phyloP scores from a whole-genome alignment of 2,113 vertebrate genomes.

The Falcunculus frontatus region DNA sequence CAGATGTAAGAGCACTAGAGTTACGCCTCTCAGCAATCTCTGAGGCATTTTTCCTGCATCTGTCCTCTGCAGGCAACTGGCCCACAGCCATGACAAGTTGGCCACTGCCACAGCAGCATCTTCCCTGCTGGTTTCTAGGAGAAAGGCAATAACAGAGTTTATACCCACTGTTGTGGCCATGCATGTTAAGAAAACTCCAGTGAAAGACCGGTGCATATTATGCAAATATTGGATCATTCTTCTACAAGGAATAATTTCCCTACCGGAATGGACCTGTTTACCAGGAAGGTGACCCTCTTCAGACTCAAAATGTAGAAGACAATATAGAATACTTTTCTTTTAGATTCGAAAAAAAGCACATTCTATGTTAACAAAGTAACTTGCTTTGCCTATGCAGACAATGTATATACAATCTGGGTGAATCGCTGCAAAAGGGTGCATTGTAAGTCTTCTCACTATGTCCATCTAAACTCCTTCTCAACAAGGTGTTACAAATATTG shows the following conservation, averaged over 20 bases:
- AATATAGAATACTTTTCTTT: not conserved
- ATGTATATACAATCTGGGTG: not conserved
- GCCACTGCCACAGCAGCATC: not conserved
- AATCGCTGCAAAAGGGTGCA: not conserved
- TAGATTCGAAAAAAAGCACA: not conserved
- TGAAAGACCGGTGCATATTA: not conserved
- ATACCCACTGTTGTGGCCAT: not conserved
- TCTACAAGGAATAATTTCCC: not conserved
- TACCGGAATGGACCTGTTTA: not conserved
- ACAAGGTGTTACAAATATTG: not conserved
- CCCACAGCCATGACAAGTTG: not conserved
- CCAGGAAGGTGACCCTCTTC: not conserved
- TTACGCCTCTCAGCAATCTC: not conserved
- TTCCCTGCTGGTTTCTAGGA: not conserved
- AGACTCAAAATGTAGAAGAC: not conserved
- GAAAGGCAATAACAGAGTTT: not conserved
- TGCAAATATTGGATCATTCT: not conserved
- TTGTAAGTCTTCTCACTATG: not conserved
- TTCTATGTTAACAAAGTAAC: not conserved
- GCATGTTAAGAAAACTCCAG: not conserved
- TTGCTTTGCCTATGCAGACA: not conserved
- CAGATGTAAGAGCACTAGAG: not conserved
- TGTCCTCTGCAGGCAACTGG: slow-evolving; percentile 5
- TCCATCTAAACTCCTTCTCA: not conserved
- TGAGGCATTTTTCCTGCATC: not conserved